phyloP scores from a whole-genome alignment of 1,140 invertebrate species.

The Saxidomus purpurata region DNA sequence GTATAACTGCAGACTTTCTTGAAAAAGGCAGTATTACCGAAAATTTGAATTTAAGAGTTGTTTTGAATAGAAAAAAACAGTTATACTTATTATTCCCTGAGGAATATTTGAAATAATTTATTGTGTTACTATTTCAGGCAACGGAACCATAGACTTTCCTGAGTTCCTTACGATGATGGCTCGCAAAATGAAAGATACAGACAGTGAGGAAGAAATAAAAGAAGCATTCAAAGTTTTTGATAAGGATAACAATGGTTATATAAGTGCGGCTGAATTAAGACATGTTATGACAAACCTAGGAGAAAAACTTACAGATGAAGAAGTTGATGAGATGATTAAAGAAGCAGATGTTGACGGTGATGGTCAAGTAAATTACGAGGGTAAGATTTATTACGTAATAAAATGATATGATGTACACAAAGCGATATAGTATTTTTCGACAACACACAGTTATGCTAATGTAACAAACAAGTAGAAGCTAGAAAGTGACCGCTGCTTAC shows the following conservation, averaged over 20 bases:
- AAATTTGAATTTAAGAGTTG: too few species aligned
- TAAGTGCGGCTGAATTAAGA: slow-evolving; percentile 69
- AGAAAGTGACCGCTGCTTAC: too few species aligned
- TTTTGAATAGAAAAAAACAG: too few species aligned
- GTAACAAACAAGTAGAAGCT: too few species aligned
- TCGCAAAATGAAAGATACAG: slow-evolving; percentile 99
- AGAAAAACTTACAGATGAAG: slow-evolving; percentile 95
- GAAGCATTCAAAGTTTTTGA: slow-evolving; percentile 99
- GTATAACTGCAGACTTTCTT: too few species aligned
- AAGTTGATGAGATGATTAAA: slow-evolving; percentile 97
- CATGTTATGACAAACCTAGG: slow-evolving; percentile 97
- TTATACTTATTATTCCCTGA: too few species aligned
- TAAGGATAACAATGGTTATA: slow-evolving; percentile 97
- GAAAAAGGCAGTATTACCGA: too few species aligned
- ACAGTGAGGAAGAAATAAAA: slow-evolving; percentile 99
- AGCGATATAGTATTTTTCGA: too few species aligned
- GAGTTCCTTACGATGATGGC: slow-evolving; percentile 98
- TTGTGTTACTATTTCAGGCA: too few species aligned
- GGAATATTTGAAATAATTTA: too few species aligned
- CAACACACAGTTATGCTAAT: too few species aligned
- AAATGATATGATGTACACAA: too few species aligned
- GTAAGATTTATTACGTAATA: slow-evolving; percentile 47
- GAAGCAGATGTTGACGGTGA: slow-evolving; percentile 96
- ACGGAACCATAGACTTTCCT: slow-evolving; percentile 99
- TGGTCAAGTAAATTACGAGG: slow-evolving; percentile 81